Evolutionary conservation across 2,797 vertebrate species (phyloP), one percentile per base, ranked within the genome.

Genomic region (Galago senegalensis): DNA sequence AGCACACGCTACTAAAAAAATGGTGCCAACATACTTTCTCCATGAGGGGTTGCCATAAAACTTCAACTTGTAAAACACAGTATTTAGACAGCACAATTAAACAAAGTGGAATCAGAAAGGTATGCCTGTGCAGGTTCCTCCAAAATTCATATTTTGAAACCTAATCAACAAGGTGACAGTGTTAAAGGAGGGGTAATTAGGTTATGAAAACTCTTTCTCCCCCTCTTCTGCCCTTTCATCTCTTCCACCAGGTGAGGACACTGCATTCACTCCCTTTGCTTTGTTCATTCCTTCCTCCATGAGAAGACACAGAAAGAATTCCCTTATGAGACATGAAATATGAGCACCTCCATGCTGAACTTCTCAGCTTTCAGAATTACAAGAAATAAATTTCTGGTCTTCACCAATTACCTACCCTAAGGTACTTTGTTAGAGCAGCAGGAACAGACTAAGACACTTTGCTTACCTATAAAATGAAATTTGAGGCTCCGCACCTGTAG

Each of bases 381-480:
- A 23, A 85, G 43, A 83, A 65, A 49, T 84, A 49, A 46, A 49
- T 53, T 5, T 53, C 58, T 69, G 21, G n/a, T 65, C 12, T 69
- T 69, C 53, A 69, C 17, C 27, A 69, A 85, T 49, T 53, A 25
- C 14, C 5, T 8, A 49, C 21, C 20, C 11, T 43, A 83, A 65
- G 37, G 43, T 27, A 46, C n/a, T 67, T 84, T 67, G 43, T 53
- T 85, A 25, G 25, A 34, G 25, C 10, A 63, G 37, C 8, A 34
- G 16, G 70, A 76, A 31, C 25, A 82, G 46, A 65, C 17, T 31
- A 69, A 89, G 5, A 34, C 20, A 87, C 10, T 14, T 77, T 94
- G n/a, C n/a, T 73, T 65, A 73, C 46, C 34, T 87, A 23, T 60
- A 31, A 95, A 93, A 67, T 89, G 49, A 86, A 94, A 89, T 87